Evolutionary conservation across 2,888 invertebrate genomes (phyloP).

Genomic region (Parnassius smintheus): DNA sequence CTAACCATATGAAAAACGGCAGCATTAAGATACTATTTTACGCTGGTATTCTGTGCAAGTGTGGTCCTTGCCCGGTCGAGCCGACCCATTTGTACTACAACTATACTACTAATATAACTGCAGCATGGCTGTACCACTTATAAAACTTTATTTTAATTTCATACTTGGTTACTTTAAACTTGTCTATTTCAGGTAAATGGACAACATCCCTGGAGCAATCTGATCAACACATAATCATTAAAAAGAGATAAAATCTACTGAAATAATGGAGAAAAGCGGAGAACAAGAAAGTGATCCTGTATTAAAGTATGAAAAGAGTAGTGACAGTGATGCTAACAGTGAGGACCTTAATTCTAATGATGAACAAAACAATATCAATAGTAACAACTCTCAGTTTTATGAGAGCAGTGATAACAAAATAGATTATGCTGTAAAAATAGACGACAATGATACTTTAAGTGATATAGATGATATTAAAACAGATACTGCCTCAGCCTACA

Average conservation of each 20-base stretch:
- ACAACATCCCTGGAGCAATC: conserved; percentile 35
- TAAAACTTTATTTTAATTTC: not conserved
- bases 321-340: conserved; percentile 71
- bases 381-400: conserved; percentile 75
- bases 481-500: conserved; percentile 78
- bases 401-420: conserved; percentile 76
- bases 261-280: conserved; percentile 37
- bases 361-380: conserved; percentile 65
- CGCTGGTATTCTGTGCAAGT: too few relatives aligned
- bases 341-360: conserved; percentile 67
- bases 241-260: conserved; percentile 12
- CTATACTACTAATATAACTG: too few relatives aligned
- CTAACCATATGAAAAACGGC: too few relatives aligned
- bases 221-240: conserved; percentile 8
- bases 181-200: conserved; percentile 57
- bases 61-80: too few relatives aligned
- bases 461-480: conserved; percentile 78
- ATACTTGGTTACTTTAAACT: not conserved
- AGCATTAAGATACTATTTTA: too few relatives aligned
- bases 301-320: conserved; percentile 60
- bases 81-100: too few relatives aligned
- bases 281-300: conserved; percentile 48
- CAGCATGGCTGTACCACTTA: too few relatives aligned
- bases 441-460: conserved; percentile 76
- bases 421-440: conserved; percentile 73